These are phyloP conservation scores for Lithobates sylvaticus DNA, from an alignment of 2,797 vertebrate genomes.

Conservation along the genomic window DNA sequence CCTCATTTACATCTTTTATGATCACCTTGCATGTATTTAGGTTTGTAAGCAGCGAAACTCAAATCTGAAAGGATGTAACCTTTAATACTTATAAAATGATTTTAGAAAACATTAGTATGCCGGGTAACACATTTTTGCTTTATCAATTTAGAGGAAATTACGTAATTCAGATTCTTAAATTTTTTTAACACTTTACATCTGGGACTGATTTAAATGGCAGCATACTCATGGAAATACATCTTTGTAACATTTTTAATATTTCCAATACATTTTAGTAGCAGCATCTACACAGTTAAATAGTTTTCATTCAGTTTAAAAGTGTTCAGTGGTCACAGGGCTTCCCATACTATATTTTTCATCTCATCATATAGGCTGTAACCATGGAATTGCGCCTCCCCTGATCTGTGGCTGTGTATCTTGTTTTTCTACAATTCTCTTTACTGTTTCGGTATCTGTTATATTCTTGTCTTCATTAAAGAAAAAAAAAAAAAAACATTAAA, in stretches of 20 bases:
- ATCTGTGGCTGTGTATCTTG: too few relatives aligned
- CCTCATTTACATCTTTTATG: not conserved
- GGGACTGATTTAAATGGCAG: too few relatives aligned
- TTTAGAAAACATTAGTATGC: too few relatives aligned
- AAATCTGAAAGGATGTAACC: not conserved
- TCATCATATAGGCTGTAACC: too few relatives aligned
- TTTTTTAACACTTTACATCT: not conserved
- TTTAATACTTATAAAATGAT: too few relatives aligned
- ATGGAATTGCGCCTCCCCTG: too few relatives aligned
- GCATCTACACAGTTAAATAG: not conserved
- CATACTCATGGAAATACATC: not conserved
- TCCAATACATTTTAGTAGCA: not conserved
- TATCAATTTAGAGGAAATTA: not conserved
- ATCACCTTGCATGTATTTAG: not conserved
- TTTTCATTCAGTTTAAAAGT: not conserved
- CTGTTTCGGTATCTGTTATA: too few relatives aligned
- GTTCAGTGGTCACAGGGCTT: too few relatives aligned
- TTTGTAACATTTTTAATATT: not conserved
- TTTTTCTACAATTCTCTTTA: too few relatives aligned
- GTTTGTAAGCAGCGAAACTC: not conserved
- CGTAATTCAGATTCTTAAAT: not conserved
- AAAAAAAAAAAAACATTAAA: too few relatives aligned
- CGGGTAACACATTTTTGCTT: not conserved
- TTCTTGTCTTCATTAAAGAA: too few relatives aligned
- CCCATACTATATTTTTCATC: too few relatives aligned